Evolutionary conservation across 2,797 vertebrate species (phyloP).

Genomic region (Schizopygopsis malacanthus): DNA sequence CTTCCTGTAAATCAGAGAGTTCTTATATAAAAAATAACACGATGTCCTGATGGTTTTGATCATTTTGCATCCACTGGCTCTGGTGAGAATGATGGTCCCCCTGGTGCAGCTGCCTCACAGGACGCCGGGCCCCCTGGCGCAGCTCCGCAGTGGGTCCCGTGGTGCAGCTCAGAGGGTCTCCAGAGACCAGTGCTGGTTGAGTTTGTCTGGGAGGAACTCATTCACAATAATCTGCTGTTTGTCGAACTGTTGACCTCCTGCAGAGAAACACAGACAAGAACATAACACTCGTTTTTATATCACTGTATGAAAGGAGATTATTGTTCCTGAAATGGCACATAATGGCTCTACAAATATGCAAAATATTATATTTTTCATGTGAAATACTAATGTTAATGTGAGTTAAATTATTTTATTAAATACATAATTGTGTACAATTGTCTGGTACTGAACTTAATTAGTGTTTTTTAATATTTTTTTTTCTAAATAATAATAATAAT

Average conservation of each 20-base stretch:
- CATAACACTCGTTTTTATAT: neutral
- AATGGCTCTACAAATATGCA: no score
- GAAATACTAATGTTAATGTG: neutral
- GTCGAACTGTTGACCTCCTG: conserved; percentile 89
- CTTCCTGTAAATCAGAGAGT: neutral
- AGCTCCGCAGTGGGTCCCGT: conserved; percentile 26
- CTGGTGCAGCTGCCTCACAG: conserved; percentile 32
- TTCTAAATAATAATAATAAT: no score
- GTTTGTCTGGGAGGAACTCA: conserved; percentile 77
- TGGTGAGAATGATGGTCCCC: neutral
- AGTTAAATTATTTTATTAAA: no score
- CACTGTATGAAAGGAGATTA: neutral
- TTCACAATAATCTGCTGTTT: conserved; percentile 88
- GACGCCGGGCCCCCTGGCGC: conserved; percentile 26
- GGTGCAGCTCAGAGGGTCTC: conserved; percentile 80
- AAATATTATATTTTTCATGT: neutral
- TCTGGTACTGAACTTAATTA: conserved; percentile 61
- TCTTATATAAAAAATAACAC: neutral
- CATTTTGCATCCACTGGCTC: neutral
- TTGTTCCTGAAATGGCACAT: neutral
- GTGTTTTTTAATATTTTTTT: conserved; percentile 32
- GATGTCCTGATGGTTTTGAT: neutral
- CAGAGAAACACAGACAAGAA: conserved; percentile 19
- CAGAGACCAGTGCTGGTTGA: conserved; percentile 86
- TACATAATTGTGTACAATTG: no score